Percentiles rank a stretch among this genome's conserved stretches.
Conservation (phyloP, 2,113 vertebrate genomes). For the Ammodytes dubius region DNA sequence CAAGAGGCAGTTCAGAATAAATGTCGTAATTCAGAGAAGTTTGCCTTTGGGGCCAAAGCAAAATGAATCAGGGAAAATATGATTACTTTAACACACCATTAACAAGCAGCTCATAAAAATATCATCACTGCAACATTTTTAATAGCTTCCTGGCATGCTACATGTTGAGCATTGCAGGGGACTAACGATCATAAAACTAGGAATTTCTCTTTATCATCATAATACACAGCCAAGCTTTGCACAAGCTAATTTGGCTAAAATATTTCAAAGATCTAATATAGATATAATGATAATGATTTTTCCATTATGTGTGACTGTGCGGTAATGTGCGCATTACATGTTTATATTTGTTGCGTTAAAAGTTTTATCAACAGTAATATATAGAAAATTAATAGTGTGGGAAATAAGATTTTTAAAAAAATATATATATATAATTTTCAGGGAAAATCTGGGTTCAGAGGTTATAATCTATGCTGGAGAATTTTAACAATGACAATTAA, state of each 20-base stretch:
- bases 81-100: not conserved
- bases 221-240: not conserved
- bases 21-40: not conserved
- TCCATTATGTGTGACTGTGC: not conserved
- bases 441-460: not conserved
- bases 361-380: not conserved
- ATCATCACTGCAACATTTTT: not conserved
- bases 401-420: too few relatives aligned
- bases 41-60: not conserved
- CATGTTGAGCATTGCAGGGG: not conserved
- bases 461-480: not conserved
- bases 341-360: too few relatives aligned
- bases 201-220: not conserved
- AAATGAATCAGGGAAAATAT: not conserved
- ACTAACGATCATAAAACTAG: not conserved
- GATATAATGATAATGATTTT: not conserved
- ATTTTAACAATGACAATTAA: not conserved
- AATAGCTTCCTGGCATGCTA: not conserved
- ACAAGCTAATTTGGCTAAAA: not conserved
- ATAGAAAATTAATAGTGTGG: not conserved
- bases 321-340: too few relatives aligned
- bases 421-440: not conserved
- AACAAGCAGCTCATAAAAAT: not conserved
- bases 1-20: not conserved
- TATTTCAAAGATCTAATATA: not conserved